Evolutionary conservation across 2,888 invertebrate species (phyloP), one percentile per base, ranked within the genome.

Genomic region (Troides helena): DNA sequence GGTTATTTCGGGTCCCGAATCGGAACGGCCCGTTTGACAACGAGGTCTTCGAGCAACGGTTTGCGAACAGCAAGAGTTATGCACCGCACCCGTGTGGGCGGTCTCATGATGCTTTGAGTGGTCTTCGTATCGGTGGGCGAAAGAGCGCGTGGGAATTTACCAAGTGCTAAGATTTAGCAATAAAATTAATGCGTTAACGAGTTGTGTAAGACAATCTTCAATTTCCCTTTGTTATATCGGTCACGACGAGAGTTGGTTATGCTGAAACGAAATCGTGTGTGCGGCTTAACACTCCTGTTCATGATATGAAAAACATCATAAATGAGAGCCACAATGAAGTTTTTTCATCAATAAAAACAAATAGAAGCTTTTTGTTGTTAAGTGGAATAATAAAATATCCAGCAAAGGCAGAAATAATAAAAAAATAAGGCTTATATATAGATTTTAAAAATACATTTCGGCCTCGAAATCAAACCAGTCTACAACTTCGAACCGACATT

Each of bases 1-100:
- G 75, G 82, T 88, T 91, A 92, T 92, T 91, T 91, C 81, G 83
- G 89, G 85, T 80, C 80, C 82, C 82, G 84, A 92, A 90, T 88
- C 90, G 84, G 89, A 86, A 81, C 90, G 85, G 81, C 84, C 85
- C 84, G 88, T 87, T 88, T 84, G 87, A 86, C 88, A 87, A 87
- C 85, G 85, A 82, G 87, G 88, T 86, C 87, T 86, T 82, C 80
- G 78, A 86, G 80, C 81, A 81, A 75, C 77, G 76, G 78, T 75
- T 81, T 84, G 84, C 83, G 84, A 89, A 86, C 86, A 85, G 85
- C 85, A 85, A 85, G 83, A 76, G 77, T 81, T 82, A 79, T 77
- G 79, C 73, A 73, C 76, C 80, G 78, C 83, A 83, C 83, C 86
- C 84, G 84, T 83, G 87, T 86, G 81, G 84, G 85, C 78, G 85